Evolutionary conservation across 2,113 vertebrate genomes (phyloP), one percentile per base, ranked within the genome.

Genomic region (Corydoras maculifer): DNA sequence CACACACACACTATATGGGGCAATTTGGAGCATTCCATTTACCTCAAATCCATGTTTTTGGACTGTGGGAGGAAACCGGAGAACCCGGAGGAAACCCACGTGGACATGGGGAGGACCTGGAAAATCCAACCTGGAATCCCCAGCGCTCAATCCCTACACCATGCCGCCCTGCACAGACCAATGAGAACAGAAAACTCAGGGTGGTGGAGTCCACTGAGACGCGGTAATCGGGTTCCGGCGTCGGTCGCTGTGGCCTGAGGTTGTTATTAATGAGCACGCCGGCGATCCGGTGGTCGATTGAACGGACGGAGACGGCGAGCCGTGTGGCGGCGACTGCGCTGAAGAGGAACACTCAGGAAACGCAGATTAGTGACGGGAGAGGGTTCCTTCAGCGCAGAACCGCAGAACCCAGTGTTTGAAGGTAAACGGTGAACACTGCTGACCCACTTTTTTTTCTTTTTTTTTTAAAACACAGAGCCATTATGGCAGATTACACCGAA

Each of bases 201-300:
- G 82, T 81, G 82, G 79, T 81, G 86, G 85, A 87, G 81, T 84
- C 76, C 78, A 78, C 75, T 79, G 76, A 73, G 78, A 74, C 15
- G 81, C 80, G 64, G 79, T 82, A 83, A 86, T 82, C 77, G 72
- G 3, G 53, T 58, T 53, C 80, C 81, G 68, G 84, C 76, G 82
- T 79, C 77, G 85, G 81, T 77, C 75, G 72, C 82, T 79, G 64
- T 86, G 84, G 87, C 88, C 87, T 75, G 68, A 79, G 87, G 90
- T 86, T 84, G 88, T 87, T 89, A 88, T 91, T 90, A 90, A 89
- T 85, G 87, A 84, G 85, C 81, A 79, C 82, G 86, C 84, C 82
- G 80, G 76, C 57, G 69, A 86, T 85, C 87, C 87, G 84, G 84
- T 84, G 88, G 87, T 89, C 87, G 89, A 91, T 90, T 91, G 89